Evolutionary conservation across 2,888 invertebrate species (phyloP).

Genomic region (Lagria hirta): DNA sequence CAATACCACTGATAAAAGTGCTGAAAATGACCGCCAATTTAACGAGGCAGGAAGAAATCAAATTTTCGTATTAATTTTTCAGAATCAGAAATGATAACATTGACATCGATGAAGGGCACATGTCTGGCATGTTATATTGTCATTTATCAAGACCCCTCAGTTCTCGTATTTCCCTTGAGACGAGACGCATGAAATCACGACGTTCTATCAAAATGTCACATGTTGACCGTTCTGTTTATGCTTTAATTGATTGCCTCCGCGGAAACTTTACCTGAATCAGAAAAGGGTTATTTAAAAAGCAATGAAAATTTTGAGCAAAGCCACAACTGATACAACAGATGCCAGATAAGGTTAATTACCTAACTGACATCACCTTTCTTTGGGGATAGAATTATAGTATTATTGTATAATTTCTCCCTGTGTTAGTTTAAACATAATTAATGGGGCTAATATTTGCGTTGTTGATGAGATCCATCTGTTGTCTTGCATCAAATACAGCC

Average conservation of each 20-base stretch:
- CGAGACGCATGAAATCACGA: constrained; percentile 37
- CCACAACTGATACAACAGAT: constrained; percentile 35
- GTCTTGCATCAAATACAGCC: constrained; percentile 19
- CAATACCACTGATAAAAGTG: constrained; percentile 38
- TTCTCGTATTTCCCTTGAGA: constrained; percentile 34
- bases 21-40: constrained; percentile 21
- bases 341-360: constrained; percentile 42
- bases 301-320: constrained; percentile 27
- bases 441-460: constrained; percentile 39
- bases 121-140: constrained; percentile 37
- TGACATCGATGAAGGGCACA: constrained; percentile 37
- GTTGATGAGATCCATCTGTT: constrained; percentile 34
- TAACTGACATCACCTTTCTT: constrained; percentile 39
- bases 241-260: constrained; percentile 31
- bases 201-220: constrained; percentile 43
- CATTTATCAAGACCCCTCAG: constrained; percentile 35
- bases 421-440: constrained; percentile 36
- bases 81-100: constrained; percentile 27
- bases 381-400: constrained; percentile 36
- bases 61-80: constrained; percentile 21
- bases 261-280: constrained; percentile 29
- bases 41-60: constrained; percentile 13
- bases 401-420: constrained; percentile 34
- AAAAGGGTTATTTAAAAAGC: constrained; percentile 31
- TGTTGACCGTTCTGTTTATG: constrained; percentile 31